Base-by-base conservation (phyloP, 2,888 invertebrate genomes). In the Sarcophaga caerulescens region DNA sequence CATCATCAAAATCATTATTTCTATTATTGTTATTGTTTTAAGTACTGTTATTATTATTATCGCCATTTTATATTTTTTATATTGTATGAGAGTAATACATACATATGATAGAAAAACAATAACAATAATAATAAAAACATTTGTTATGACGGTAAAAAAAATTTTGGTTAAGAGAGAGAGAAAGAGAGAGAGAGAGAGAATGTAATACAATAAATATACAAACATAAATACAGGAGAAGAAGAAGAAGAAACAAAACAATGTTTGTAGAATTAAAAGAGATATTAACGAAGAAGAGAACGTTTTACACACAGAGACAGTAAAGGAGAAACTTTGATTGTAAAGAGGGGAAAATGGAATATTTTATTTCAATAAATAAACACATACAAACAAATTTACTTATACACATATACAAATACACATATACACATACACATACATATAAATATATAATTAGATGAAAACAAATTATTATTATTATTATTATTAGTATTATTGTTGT, bases 41-140 rank as follows among this genome's bases (percentile, higher is more conserved):
- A 59, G 70, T 59, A 57, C 35, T 35, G 25, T 59, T 68, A 4
- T 21, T 52, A 1, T 47, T 52, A 52, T 52, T 52, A 52, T 52
- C 14, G 14, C 47, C 52, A 52, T 52, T 52, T 14, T 52, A 14
- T 52, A 14, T 52, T 52, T 35, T 8, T 10, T 35, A 35, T 35
- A 35, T 35, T 35, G 8, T 35, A 10, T 35, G 10, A 0, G 35
- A 8, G 35, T 10, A 35, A 35, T 1, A 1, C 2, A 35, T 1
- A 1, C 2, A 10, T 35, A 35, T 35, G 35, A 62, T 45, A 10
- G 14, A 68, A n/a, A 62, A 69, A 25, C 57, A 62, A 59, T 68
- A 44, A 65, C 69, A 52, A 60, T 60, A 77, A 19, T n/a, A 25
- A 78, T 21, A 62, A 35, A 68, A 47, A 74, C 14, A 69, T 17